Evolutionary conservation across 2,797 vertebrate genomes (phyloP), one percentile per base, ranked within the genome.

Genomic region (Smutsia gigantea): DNA sequence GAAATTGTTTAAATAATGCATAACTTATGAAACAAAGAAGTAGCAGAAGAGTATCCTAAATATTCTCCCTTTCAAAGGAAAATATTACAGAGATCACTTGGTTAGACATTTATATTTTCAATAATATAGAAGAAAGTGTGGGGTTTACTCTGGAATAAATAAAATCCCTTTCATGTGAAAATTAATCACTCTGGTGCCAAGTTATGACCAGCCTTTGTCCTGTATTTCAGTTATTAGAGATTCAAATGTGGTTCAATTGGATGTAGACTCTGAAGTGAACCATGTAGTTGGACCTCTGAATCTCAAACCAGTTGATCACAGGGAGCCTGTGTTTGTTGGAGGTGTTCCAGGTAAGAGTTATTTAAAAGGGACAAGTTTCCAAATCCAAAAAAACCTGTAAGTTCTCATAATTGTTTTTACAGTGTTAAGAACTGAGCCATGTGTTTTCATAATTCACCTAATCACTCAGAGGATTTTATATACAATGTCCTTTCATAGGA

Each of bases 241-340:
- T 7, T 98, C 98, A 59, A 99, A 99, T 6, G 99, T 99, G 61
- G 98, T 99, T 89, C 99, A 99, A 98, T 97, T 99, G 97, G 99
- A 99, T 31, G 99, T 99, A 78, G 99, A 99, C 97, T 99, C 99
- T 57, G 99, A 99, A 98, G 99, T 99, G 94, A 99, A 99, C 96
- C 99, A 99, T 29, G 99, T 99, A 15, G 99, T 99, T 84, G 99
- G 99, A 75, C 99, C 99, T 0, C 94, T 99, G 87, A 99, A 98
- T 95, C 98, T 98, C 88, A 98, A 94, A 57, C 92, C 98, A 94
- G 96, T 84, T 37, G 98, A 99, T 66, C 98, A 98, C 92, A 99
- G 96, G 87, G 99, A 99, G 61, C 99, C 99, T 1, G 98, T 99
- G 72, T 99, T 99, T 98, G 98, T 99, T 90, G 99, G 99, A 77